phyloP scores from a whole-genome alignment of 2,888 invertebrate species.

The Branchipolynoe longqiensis region DNA sequence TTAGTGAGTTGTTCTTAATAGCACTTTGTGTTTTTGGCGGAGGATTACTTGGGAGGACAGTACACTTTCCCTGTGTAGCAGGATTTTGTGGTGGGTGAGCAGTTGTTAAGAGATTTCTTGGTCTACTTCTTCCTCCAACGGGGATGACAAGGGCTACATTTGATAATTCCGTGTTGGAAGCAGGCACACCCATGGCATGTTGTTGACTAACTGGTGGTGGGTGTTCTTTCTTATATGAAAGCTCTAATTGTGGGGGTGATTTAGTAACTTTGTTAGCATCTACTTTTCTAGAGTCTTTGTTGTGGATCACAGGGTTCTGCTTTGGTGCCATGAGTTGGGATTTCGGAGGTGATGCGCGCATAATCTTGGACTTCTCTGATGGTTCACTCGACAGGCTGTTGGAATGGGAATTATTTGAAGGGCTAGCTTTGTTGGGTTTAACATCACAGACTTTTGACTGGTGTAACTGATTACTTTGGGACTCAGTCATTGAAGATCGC shows the following conservation, averaged over 20 bases:
- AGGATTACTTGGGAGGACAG: not conserved
- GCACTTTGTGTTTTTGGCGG: not conserved
- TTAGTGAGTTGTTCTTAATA: not conserved
- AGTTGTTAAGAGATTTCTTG: not conserved
- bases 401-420: too few species aligned
- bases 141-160: not conserved
- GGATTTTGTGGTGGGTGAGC: not conserved
- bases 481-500: not conserved
- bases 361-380: too few species aligned
- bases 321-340: not conserved
- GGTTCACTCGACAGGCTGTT: too few species aligned
- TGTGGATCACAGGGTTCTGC: not conserved
- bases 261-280: not conserved
- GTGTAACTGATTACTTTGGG: not conserved
- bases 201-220: not conserved
- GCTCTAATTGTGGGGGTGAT: not conserved
- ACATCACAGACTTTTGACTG: slow-evolving; percentile 35
- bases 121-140: not conserved
- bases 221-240: not conserved
- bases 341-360: not conserved
- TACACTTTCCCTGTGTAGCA: not conserved
- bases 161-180: not conserved
- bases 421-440: not conserved
- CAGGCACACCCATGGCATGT: not conserved
- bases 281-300: not conserved